Percentiles rank a stretch among this genome's conserved stretches.
Evolutionary conservation across 2,113 vertebrate species (phyloP).

Genomic region (Ptilonorhynchus violaceus): DNA sequence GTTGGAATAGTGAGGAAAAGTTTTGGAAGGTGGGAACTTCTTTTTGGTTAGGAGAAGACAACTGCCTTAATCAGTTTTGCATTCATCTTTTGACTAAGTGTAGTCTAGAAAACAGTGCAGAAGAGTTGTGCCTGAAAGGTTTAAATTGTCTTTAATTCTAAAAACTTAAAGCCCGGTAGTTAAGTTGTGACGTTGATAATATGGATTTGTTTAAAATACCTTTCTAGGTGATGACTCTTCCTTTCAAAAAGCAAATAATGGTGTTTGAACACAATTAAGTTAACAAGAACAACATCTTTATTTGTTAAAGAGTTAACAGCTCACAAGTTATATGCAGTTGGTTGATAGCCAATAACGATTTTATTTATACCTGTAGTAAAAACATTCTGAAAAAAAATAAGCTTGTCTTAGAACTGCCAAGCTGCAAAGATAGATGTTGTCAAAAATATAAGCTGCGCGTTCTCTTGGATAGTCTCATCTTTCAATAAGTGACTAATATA

Average conservation of each 20-base stretch:
- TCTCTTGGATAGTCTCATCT: background rate
- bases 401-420: background rate
- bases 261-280: background rate
- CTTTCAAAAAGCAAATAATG: background rate
- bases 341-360: background rate
- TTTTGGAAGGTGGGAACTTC: background rate
- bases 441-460: background rate
- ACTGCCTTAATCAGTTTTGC: background rate
- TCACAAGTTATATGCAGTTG: background rate
- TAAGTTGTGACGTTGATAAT: background rate
- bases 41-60: background rate
- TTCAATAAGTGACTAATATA: background rate
- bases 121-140: background rate
- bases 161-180: background rate
- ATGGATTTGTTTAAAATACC: background rate
- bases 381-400: background rate
- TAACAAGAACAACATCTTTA: background rate
- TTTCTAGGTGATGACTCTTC: background rate
- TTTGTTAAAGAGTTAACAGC: background rate
- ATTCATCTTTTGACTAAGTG: background rate
- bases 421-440: background rate
- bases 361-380: background rate
- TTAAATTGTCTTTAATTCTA: background rate
- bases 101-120: background rate
- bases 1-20: background rate